Evolutionary conservation across 2,113 vertebrate species (phyloP).

Genomic region (Microcebus murinus): DNA sequence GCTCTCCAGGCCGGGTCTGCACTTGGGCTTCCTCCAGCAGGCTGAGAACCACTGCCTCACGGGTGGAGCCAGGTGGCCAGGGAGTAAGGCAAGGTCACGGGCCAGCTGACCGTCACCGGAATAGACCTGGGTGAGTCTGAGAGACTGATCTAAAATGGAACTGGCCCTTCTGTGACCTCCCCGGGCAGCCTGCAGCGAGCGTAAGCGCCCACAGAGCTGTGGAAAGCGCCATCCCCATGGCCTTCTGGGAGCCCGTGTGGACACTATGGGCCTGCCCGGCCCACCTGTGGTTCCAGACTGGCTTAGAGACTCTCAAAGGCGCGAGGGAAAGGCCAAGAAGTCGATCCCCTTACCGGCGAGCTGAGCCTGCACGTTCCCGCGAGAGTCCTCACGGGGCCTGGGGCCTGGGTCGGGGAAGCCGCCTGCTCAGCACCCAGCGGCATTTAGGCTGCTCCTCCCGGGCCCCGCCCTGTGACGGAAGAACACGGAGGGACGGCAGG

Average conservation of each 20-base stretch:
- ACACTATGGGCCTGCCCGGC: background rate
- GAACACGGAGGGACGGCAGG: background rate
- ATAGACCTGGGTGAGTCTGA: background rate
- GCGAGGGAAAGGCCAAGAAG: background rate
- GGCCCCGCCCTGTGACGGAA: background rate
- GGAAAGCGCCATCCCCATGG: background rate
- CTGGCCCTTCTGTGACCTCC: background rate
- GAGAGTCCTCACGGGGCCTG: background rate
- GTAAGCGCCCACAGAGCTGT: background rate
- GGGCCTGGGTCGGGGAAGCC: background rate
- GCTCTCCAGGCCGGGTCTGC: background rate
- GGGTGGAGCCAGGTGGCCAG: background rate
- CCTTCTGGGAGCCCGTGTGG: no score
- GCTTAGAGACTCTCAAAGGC: background rate
- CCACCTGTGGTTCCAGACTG: background rate
- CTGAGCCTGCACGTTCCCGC: background rate
- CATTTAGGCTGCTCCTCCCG: background rate
- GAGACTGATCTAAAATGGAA: background rate
- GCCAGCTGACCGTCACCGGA: background rate
- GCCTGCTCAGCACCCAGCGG: background rate
- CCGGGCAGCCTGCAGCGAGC: background rate
- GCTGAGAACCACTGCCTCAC: background rate
- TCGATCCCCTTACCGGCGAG: background rate
- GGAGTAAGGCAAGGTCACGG: no score
- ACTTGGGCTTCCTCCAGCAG: background rate